Evolutionary conservation across 2,797 vertebrate genomes (phyloP).

Genomic region (Oreochromis grahami): DNA sequence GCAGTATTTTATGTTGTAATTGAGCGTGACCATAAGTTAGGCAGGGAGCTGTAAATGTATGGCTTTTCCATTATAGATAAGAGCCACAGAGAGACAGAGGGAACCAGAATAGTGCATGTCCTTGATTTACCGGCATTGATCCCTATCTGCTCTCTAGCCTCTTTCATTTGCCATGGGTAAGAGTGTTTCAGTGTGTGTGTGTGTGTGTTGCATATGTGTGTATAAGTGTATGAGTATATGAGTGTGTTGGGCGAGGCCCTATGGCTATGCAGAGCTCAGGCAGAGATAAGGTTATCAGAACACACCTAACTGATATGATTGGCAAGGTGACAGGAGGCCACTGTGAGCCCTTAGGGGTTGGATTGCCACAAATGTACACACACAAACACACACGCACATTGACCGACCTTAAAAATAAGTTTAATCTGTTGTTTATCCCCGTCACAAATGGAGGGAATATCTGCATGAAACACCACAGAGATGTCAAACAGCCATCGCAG

Average conservation of each 20-base stretch:
- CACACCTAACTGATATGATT: constrained; percentile 73
- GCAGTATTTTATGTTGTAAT: constrained; percentile 63
- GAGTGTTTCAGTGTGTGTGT: constrained; percentile 25
- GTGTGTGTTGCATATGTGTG: neutral
- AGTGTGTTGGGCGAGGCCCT: constrained; percentile 25
- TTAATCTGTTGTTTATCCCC: constrained; percentile 71
- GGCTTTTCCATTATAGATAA: constrained; percentile 76
- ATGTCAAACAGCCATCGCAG: constrained; percentile 45
- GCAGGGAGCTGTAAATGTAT: constrained; percentile 64
- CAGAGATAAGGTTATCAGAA: constrained; percentile 75
- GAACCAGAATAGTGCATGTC: constrained; percentile 67
- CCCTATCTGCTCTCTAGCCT: constrained; percentile 61
- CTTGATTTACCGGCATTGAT: constrained; percentile 74
- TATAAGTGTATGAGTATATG: neutral
- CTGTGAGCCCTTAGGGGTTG: constrained; percentile 32
- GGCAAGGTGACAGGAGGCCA: constrained; percentile 72
- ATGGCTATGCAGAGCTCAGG: constrained; percentile 65
- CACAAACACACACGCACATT: neutral
- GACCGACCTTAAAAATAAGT: constrained; percentile 64
- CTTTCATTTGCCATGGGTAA: constrained; percentile 63
- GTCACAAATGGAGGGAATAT: constrained; percentile 63
- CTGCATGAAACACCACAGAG: constrained; percentile 64
- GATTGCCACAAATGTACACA: constrained; percentile 22
- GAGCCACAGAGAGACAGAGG: constrained; percentile 66
- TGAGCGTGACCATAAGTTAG: constrained; percentile 58